Conservation (phyloP, 2,113 vertebrate species). For the Ranitomeya imitator region DNA sequence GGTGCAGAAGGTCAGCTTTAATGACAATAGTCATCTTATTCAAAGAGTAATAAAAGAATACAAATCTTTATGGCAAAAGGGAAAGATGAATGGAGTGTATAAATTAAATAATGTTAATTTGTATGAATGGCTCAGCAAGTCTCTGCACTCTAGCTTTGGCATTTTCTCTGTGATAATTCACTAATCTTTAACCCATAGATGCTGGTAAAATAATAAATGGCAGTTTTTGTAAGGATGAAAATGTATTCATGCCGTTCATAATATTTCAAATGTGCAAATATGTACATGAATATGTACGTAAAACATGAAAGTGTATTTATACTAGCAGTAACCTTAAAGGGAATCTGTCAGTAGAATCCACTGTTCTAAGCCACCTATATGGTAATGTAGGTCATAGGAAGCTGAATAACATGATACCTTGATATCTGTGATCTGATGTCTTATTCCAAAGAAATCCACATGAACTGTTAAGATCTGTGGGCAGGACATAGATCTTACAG, state of each 20-base stretch:
- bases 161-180: neutral
- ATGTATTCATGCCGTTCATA: neutral
- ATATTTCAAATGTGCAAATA: neutral
- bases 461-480: no score
- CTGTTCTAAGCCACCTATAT: no score
- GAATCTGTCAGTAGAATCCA: no score
- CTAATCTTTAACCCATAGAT: neutral
- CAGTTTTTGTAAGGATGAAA: neutral
- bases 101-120: neutral
- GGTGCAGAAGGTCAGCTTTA: slow-evolving; percentile 27
- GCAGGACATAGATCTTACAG: no score
- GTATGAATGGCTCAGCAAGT: neutral
- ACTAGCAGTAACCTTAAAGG: neutral
- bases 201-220: neutral
- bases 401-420: no score
- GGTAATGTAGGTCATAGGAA: no score
- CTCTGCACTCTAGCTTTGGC: neutral
- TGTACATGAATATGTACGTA: neutral
- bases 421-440: no score
- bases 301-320: neutral
- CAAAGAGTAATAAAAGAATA: slow-evolving; percentile 39
- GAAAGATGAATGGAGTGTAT: neutral
- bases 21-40: slow-evolving; percentile 18
- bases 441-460: no score
- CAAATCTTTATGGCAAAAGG: slow-evolving; percentile 12